Conservation (phyloP, 1,140 invertebrate genomes). For the Coboldia fuscipes region DNA sequence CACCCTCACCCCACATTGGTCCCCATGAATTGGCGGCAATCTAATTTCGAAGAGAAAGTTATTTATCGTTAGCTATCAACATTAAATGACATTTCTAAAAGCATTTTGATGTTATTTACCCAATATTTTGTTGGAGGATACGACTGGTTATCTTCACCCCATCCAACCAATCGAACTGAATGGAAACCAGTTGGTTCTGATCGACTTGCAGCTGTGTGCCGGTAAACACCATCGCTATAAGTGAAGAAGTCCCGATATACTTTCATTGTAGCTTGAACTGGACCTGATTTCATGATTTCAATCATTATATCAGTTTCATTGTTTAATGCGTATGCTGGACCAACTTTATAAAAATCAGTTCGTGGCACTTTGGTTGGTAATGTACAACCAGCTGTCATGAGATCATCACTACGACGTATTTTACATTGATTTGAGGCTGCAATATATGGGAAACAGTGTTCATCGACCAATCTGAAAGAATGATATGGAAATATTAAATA, state of each 20-base stretch:
- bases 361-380: conserved; percentile 22
- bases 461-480: conserved; percentile 46
- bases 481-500: conserved; percentile 1
- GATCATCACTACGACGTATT: conserved; percentile 24
- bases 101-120: conserved; percentile 38
- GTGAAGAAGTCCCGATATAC: conserved; percentile 81
- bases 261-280: conserved; percentile 83
- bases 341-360: conserved; percentile 47
- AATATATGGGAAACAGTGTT: conserved; percentile 60
- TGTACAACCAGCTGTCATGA: conserved; percentile 28
- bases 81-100: too few relatives aligned
- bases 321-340: conserved; percentile 61
- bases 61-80: too few relatives aligned
- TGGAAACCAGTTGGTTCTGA: conserved; percentile 47
- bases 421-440: conserved; percentile 35
- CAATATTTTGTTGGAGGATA: conserved; percentile 52
- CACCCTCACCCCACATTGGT: conserved; percentile 65
- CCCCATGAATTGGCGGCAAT: conserved; percentile 85
- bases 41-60: conserved; percentile 26
- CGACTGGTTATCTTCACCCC: conserved; percentile 51
- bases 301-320: conserved; percentile 72
- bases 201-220: conserved; percentile 31
- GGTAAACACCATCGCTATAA: conserved; percentile 67
- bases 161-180: conserved; percentile 77
- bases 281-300: conserved; percentile 75